Evolutionary conservation across 1,140 invertebrate species (phyloP), one percentile per base, ranked within the genome.

Genomic region (Apocrypta bakeri): DNA sequence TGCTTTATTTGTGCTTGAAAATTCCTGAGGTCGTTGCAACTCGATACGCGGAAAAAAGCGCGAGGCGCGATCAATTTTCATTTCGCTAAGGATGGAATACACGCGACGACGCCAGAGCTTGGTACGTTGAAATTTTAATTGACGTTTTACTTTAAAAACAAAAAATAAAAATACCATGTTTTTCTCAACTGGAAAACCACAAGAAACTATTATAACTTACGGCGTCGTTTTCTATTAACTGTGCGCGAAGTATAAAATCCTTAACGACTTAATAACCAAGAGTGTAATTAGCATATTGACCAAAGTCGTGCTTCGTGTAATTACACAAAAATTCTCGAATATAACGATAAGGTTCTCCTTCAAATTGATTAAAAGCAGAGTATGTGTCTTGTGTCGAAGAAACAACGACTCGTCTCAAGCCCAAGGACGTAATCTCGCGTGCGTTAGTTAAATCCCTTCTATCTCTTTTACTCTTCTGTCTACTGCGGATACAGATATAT

Each of bases 11-110:
- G 33, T 37, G 37, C 37, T 17, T 64, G 74, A 64, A 76, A 66
- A 78, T 78, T 78, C 76, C 76, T 78, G 76, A 66, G 76, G 76
- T 78, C 71, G 71, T 21, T 61, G 74, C 61, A 76, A 76, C 61
- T 76, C 56, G 74, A 78, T 78, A n/a, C 56, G 27, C 48, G 56
- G 56, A 33, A 66, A 77, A 42, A 77, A 77, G 29, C 27, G 9
- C 29, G 75, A 12, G 31, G 31, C 1, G 31, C 75, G 75, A 78
- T 78, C 76, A 68, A 68, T 78, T 78, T 78, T 78, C 76, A 48
- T 78, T 68, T 68, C 37, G 33, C 71, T 8, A 4, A 1, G 21
- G 33, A 21, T 24, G 68, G 11, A 7, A 4, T 25, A 31, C 14
- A 27, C 9, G 27, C 21, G n/a, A 24, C 11, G 6, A 64, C 2